Conservation (phyloP, 2,113 vertebrate species). For the Microcebus tavaratra region DNA sequence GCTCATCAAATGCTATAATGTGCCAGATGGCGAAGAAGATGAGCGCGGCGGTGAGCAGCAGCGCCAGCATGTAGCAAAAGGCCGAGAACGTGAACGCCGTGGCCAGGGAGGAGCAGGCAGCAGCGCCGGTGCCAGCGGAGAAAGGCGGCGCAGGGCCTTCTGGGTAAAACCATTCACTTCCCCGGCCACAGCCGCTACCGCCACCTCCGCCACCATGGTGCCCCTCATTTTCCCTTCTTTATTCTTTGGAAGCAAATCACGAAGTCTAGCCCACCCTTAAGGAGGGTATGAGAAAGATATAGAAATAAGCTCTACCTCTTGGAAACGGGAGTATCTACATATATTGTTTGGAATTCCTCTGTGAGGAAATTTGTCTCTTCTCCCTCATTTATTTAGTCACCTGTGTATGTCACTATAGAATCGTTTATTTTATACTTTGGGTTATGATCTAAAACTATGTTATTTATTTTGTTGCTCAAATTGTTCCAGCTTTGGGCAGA, state of each 20-base stretch:
- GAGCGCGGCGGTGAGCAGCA: slow-evolving; percentile 91
- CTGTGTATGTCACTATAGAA: not conserved
- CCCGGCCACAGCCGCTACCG: slow-evolving; percentile 55
- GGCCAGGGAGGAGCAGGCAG: slow-evolving; percentile 58
- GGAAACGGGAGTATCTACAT: not conserved
- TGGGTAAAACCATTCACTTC: slow-evolving; percentile 84
- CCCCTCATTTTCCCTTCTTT: not conserved
- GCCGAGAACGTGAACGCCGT: slow-evolving; percentile 97
- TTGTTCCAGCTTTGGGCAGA: not conserved
- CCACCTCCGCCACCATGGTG: not conserved
- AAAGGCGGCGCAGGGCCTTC: slow-evolving; percentile 81
- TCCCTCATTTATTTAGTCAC: not conserved
- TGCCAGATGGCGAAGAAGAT: slow-evolving; percentile 97
- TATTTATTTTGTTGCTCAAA: not conserved
- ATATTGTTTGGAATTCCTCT: not conserved
- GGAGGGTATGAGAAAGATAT: not conserved
- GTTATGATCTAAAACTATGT: not conserved
- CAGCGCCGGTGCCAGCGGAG: slow-evolving; percentile 90
- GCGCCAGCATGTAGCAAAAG: slow-evolving; percentile 94
- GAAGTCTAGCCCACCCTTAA: not conserved
- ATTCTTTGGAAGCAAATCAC: not conserved
- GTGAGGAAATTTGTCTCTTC: not conserved
- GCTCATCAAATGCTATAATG: not conserved
- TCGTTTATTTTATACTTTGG: not conserved
- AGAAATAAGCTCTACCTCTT: not conserved